Conservation (phyloP, 2,888 invertebrate species). For the Enchytraeus crypticus region DNA sequence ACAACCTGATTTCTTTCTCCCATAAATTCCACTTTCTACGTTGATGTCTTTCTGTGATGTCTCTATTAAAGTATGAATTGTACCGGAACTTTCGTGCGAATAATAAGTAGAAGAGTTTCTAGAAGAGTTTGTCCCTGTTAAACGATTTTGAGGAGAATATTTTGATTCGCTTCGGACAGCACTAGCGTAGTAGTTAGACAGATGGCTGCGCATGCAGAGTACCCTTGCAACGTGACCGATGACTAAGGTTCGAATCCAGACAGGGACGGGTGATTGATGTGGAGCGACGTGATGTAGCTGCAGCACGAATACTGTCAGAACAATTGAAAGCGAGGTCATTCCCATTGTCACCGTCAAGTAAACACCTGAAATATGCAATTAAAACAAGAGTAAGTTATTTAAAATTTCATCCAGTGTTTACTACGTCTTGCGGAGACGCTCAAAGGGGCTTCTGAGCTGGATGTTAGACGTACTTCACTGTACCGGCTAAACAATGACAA, state of each 20-base stretch:
- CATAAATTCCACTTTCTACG: too few relatives aligned
- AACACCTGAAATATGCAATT: slow-evolving; percentile 37
- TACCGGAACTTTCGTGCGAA: too few relatives aligned
- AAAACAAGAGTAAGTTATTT: not conserved
- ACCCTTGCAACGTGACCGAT: slow-evolving; percentile 40
- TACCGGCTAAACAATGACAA: too few relatives aligned
- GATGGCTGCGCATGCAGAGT: slow-evolving; percentile 36
- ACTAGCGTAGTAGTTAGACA: slow-evolving; percentile 18
- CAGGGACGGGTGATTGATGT: slow-evolving; percentile 43
- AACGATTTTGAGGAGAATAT: too few relatives aligned
- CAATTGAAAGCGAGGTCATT: slow-evolving; percentile 49
- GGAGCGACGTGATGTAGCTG: slow-evolving; percentile 49
- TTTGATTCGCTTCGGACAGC: not conserved
- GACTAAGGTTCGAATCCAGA: slow-evolving; percentile 43
- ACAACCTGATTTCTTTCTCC: not conserved
- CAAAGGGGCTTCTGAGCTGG: too few relatives aligned
- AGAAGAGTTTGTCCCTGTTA: too few relatives aligned
- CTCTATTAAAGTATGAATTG: too few relatives aligned
- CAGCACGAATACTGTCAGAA: slow-evolving; percentile 50
- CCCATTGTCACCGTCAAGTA: slow-evolving; percentile 51
- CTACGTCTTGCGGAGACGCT: too few relatives aligned
- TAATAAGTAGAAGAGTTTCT: too few relatives aligned
- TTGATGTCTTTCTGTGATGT: too few relatives aligned
- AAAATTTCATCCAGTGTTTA: too few relatives aligned
- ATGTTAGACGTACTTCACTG: too few relatives aligned